Conservation (phyloP, 2,888 invertebrate species). For the Oligia strigilis region DNA sequence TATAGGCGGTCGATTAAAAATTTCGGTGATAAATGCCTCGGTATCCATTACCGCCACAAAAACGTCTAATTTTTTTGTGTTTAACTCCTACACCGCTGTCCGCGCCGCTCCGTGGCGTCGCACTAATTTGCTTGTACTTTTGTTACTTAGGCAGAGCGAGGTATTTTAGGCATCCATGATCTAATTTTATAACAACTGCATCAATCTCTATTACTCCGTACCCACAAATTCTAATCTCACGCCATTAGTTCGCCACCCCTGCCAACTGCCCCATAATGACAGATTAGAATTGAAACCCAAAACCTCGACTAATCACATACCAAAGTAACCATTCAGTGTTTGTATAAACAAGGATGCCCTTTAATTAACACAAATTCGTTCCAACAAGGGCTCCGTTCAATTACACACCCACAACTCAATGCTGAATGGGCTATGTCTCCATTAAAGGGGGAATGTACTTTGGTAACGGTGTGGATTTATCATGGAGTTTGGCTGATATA, state of each 20-base stretch:
- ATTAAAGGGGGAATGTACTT: slow-evolving; percentile 39
- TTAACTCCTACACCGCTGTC: too few species aligned
- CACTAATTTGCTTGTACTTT: too few species aligned
- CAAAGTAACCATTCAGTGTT: slow-evolving; percentile 52
- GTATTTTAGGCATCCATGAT: neutral
- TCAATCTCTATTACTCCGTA: neutral
- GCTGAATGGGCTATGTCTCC: slow-evolving; percentile 45
- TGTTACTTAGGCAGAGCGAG: neutral
- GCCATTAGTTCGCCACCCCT: slow-evolving; percentile 18
- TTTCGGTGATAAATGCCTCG: too few species aligned
- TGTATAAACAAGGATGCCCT: slow-evolving; percentile 53
- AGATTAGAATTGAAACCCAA: slow-evolving; percentile 50
- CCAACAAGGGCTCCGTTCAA: slow-evolving; percentile 57
- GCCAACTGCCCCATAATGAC: slow-evolving; percentile 9
- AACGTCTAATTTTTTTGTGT: too few species aligned
- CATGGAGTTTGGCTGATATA: neutral
- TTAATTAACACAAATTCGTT: slow-evolving; percentile 62
- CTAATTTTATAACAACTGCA: neutral
- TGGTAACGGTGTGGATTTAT: neutral
- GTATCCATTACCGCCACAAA: too few species aligned
- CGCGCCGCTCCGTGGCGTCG: too few species aligned
- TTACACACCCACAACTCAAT: slow-evolving; percentile 51
- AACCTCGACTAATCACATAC: slow-evolving; percentile 58
- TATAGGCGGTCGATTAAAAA: too few species aligned
- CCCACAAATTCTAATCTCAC: neutral